Evolutionary conservation across 2,888 invertebrate species (phyloP).

Genomic region (Galerucella pusilla): DNA sequence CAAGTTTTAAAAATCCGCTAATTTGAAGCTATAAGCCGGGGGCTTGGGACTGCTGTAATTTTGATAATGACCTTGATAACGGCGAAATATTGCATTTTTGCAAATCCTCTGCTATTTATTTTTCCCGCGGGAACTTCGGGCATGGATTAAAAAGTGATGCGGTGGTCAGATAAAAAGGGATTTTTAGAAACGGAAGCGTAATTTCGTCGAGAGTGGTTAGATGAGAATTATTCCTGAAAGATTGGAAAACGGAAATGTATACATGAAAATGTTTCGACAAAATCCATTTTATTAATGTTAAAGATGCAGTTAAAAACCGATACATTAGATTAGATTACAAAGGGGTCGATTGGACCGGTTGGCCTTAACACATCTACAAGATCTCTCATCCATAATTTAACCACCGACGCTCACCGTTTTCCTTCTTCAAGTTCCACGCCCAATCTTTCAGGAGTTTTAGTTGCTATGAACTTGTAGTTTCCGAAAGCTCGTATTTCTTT

Average conservation of each 20-base stretch:
- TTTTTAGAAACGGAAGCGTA: conserved; percentile 54
- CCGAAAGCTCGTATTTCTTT: no score
- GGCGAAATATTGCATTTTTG: conserved; percentile 64
- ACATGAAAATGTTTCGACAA: neutral
- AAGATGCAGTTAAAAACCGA: no score
- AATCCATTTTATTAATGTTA: no score
- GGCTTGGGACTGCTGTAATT: conserved; percentile 57
- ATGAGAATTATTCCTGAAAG: conserved; percentile 21
- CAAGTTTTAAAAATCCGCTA: conserved; percentile 49
- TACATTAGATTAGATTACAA: no score
- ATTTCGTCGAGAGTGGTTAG: conserved; percentile 51
- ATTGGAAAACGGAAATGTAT: conserved; percentile 11
- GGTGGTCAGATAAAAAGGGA: conserved; percentile 55
- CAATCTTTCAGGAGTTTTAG: no score
- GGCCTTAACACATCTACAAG: no score
- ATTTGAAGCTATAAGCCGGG: conserved; percentile 56
- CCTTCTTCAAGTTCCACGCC: no score
- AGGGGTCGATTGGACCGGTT: no score
- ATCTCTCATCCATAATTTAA: no score
- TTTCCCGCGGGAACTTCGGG: conserved; percentile 59
- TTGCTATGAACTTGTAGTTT: no score
- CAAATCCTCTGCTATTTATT: conserved; percentile 63
- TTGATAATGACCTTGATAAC: conserved; percentile 65
- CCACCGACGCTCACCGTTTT: no score
- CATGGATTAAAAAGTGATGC: conserved; percentile 56